These are phyloP conservation scores for Empidonax traillii DNA, from an alignment of 2,113 vertebrate genomes.

Conservation along the genomic window DNA sequence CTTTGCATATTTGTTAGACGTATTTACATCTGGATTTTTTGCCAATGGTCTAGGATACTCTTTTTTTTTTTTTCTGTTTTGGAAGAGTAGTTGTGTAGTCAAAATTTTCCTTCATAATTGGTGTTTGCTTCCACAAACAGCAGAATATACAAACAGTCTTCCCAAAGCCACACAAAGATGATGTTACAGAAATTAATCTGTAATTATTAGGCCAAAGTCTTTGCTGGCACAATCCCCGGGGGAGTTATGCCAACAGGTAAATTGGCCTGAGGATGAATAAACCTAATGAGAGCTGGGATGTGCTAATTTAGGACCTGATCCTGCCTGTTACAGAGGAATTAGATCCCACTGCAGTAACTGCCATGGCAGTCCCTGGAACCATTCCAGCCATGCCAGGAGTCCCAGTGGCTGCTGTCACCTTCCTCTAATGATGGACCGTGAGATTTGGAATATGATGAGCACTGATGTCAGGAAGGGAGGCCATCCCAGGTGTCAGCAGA, in stretches of 20 bases:
- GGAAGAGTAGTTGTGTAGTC: not conserved
- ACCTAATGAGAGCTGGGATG: not conserved
- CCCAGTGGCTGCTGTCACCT: not conserved
- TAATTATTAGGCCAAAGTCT: not conserved
- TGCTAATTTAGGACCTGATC: not conserved
- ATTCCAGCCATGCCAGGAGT: not conserved
- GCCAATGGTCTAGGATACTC: not conserved
- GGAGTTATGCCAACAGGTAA: not conserved
- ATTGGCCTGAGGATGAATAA: not conserved
- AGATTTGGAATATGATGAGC: not conserved
- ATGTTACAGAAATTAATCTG: not conserved
- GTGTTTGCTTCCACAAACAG: not conserved
- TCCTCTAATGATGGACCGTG: rapidly evolving
- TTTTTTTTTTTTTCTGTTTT: not conserved
- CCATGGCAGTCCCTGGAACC: not conserved
- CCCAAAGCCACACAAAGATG: not conserved
- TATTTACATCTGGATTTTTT: conserved; percentile 6
- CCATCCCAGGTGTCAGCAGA: not conserved
- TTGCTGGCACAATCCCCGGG: not conserved
- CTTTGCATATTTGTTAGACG: not conserved
- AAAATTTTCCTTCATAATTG: not conserved
- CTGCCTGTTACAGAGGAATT: not conserved
- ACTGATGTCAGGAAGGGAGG: not conserved
- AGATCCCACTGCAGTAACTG: not conserved
- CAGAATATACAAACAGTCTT: not conserved